Evolutionary conservation across 2,113 vertebrate species (phyloP).

Genomic region (Setophaga coronata): DNA sequence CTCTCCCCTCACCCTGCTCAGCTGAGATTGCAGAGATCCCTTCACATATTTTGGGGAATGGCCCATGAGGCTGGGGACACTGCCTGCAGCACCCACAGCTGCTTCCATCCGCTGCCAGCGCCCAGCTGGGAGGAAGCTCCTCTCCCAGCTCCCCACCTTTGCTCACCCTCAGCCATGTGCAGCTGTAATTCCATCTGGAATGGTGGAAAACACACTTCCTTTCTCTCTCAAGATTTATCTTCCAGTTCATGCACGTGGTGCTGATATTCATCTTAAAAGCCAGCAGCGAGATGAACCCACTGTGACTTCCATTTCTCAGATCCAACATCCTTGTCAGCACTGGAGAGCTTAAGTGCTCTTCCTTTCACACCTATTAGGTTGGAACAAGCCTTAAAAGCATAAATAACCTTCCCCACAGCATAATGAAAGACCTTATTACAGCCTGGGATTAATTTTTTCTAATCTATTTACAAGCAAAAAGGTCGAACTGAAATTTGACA

Average conservation of each 20-base stretch:
- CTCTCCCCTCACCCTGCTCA: too few relatives aligned
- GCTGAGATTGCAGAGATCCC: too few relatives aligned
- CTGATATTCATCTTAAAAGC: background rate
- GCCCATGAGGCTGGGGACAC: too few relatives aligned
- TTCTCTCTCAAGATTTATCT: background rate
- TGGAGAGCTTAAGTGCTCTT: background rate
- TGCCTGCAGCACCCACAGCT: too few relatives aligned
- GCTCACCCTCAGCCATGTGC: accelerated
- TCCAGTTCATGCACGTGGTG: background rate
- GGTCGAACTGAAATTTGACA: background rate
- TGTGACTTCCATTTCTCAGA: background rate
- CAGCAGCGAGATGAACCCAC: background rate
- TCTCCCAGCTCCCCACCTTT: accelerated
- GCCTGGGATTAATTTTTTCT: slow-evolving; percentile 21
- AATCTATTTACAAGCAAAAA: slow-evolving; percentile 33
- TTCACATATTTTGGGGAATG: too few relatives aligned
- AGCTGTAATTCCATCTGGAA: background rate
- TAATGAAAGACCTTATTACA: slow-evolving; percentile 5
- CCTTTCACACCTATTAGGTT: slow-evolving; percentile 10
- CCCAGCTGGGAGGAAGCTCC: background rate
- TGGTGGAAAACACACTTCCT: background rate
- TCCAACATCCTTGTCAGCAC: background rate
- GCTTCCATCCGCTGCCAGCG: background rate
- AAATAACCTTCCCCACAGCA: background rate
- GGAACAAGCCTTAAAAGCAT: background rate